phyloP scores from a whole-genome alignment of 2,888 invertebrate genomes.

The Phengaris alcon region DNA sequence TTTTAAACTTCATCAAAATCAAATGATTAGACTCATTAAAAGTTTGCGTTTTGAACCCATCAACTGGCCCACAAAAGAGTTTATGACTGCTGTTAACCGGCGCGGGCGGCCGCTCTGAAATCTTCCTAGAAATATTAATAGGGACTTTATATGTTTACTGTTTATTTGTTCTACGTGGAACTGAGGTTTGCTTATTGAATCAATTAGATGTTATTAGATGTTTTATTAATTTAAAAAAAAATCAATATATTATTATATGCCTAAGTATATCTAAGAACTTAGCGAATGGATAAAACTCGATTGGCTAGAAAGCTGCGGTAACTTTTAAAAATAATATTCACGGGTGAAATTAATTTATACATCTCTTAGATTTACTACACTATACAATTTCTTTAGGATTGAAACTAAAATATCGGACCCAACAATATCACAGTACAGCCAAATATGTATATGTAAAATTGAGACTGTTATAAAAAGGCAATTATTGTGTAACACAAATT shows the following conservation, averaged over 20 bases:
- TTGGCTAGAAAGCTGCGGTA: no score
- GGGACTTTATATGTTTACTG: constrained; percentile 46
- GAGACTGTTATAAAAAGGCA: not conserved
- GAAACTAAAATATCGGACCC: no score
- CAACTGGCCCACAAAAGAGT: constrained; percentile 22
- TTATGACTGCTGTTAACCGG: not conserved
- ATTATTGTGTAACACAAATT: not conserved
- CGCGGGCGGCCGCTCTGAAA: constrained; percentile 32
- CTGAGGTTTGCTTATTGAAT: constrained; percentile 46
- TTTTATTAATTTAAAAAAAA: not conserved
- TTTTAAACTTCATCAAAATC: not conserved
- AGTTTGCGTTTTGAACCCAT: constrained; percentile 15
- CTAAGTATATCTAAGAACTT: no score
- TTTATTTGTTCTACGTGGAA: constrained; percentile 50
- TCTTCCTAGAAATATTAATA: constrained; percentile 48
- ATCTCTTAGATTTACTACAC: no score
- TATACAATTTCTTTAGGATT: no score
- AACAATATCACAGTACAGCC: no score
- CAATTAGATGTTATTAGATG: not conserved
- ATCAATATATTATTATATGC: not conserved
- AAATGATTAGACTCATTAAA: not conserved
- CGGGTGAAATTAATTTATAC: no score
- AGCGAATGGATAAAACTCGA: no score
- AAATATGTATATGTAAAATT: no score
- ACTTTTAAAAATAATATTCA: no score